Percentiles rank a stretch among this genome's conserved stretches.
phyloP scores from a whole-genome alignment of 1,140 invertebrate genomes.

The Gryon sp. region DNA sequence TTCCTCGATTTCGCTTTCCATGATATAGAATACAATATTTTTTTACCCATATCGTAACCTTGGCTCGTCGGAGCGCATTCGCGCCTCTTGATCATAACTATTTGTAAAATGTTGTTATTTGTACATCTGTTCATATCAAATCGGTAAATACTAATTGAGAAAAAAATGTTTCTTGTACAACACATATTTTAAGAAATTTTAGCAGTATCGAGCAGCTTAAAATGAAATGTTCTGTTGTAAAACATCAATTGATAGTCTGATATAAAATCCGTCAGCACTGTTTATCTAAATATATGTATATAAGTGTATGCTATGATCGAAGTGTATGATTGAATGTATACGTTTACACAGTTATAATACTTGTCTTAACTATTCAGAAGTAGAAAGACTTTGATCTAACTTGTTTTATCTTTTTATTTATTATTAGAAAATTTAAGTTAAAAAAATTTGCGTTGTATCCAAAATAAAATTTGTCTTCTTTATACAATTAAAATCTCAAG shows the following conservation, averaged over 20 bases:
- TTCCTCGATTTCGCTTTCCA: too few species aligned
- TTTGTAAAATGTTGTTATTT: slow-evolving; percentile 20
- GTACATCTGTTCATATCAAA: slow-evolving; percentile 32
- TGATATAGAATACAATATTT: too few species aligned
- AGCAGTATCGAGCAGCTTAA: slow-evolving; percentile 6
- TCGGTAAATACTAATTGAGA: slow-evolving; percentile 14
- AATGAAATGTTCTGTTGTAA: slow-evolving; percentile 30
- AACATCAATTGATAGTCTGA: slow-evolving; percentile 20
- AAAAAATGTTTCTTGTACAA: slow-evolving; percentile 10
- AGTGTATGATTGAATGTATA: slow-evolving; percentile 11
- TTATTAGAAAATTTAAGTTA: slow-evolving; percentile 43
- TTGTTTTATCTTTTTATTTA: slow-evolving; percentile 10
- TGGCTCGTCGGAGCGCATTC: too few species aligned
- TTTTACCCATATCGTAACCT: too few species aligned
- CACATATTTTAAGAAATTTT: slow-evolving; percentile 41
- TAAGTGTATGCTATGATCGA: slow-evolving; percentile 6
- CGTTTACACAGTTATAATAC: slow-evolving; percentile 16
- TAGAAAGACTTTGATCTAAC: slow-evolving; percentile 55
- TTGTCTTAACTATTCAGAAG: slow-evolving; percentile 32
- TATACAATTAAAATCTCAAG: slow-evolving; percentile 49
- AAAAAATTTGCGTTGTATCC: slow-evolving; percentile 43
- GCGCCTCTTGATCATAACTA: slow-evolving; percentile 29
- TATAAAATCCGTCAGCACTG: slow-evolving; percentile 29
- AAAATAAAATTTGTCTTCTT: slow-evolving; percentile 49
- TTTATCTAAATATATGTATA: slow-evolving; percentile 1